Percentiles rank a stretch among this genome's conserved stretches.
These are phyloP conservation scores for Pteronura brasiliensis DNA, from an alignment of 2,113 vertebrate species.

Conservation along the genomic window DNA sequence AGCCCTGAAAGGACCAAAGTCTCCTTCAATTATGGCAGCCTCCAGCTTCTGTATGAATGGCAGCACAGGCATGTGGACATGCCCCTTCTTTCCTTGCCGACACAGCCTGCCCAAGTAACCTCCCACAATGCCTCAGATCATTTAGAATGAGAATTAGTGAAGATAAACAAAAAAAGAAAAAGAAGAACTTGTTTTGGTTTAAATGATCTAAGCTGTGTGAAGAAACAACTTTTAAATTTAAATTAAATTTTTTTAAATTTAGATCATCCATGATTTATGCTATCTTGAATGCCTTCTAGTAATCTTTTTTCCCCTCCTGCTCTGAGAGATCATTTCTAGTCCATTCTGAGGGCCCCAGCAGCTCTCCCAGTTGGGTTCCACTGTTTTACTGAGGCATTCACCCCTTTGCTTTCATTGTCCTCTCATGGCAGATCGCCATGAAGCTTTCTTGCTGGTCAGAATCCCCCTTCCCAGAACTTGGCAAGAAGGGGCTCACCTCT, in stretches of 20 bases:
- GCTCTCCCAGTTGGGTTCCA: not conserved
- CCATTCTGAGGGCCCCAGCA: not conserved
- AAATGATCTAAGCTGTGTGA: not conserved
- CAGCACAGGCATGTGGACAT: fast-evolving
- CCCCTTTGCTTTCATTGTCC: not conserved
- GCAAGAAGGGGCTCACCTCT: not conserved
- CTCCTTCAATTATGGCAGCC: not conserved
- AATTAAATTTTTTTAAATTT: not conserved
- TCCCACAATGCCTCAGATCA: not conserved
- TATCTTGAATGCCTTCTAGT: not conserved
- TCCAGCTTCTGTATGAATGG: not conserved
- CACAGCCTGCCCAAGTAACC: not conserved
- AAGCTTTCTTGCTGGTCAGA: not conserved
- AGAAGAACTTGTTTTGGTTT: not conserved
- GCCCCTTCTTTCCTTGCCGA: not conserved
- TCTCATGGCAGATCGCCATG: not conserved
- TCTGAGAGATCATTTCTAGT: not conserved
- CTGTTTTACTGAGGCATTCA: not conserved
- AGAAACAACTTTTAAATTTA: not conserved
- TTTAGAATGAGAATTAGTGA: not conserved
- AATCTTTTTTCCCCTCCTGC: not conserved
- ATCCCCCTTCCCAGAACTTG: not conserved
- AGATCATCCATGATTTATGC: not conserved
- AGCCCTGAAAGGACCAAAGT: not conserved
- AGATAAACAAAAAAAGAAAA: not conserved